A percentile compares a stretch with the other conserved stretches of the same genome.
phyloP scores from a whole-genome alignment of 2,888 invertebrate genomes.

The Thelaira solivaga region DNA sequence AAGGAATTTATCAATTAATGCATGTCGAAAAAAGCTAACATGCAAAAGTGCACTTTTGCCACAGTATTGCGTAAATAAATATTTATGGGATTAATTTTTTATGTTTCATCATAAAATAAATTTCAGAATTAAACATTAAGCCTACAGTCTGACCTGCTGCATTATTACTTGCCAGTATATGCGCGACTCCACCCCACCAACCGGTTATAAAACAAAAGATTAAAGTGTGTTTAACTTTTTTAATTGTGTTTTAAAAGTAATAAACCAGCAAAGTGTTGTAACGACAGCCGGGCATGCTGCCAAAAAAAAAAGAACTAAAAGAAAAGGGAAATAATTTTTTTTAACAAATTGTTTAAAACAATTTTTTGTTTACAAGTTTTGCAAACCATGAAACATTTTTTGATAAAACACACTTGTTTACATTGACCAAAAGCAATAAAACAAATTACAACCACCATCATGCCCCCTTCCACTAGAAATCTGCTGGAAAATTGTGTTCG shows the following conservation, averaged over 20 bases:
- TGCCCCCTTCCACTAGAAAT: neutral
- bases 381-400: conserved; percentile 43
- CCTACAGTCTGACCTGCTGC: conserved; percentile 25
- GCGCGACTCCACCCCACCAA: neutral
- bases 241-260: conserved; percentile 41
- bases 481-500: conserved; percentile 5
- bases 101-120: conserved; percentile 10
- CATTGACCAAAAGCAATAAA: conserved; percentile 40
- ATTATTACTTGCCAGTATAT: conserved; percentile 30
- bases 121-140: conserved; percentile 20
- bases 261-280: conserved; percentile 2
- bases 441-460: too few relatives aligned
- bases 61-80: conserved; percentile 17
- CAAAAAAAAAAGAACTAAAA: conserved; percentile 35
- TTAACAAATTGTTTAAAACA: conserved; percentile 48
- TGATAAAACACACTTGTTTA: conserved; percentile 47
- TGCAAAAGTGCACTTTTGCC: neutral
- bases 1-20: neutral
- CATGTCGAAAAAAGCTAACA: neutral
- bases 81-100: conserved; percentile 6
- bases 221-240: conserved; percentile 51
- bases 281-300: conserved; percentile 17
- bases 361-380: conserved; percentile 43
- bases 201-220: conserved; percentile 6
- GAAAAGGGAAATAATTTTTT: too few relatives aligned